phyloP scores from a whole-genome alignment of 2,797 vertebrate species.

The Spinus olivaceus region DNA sequence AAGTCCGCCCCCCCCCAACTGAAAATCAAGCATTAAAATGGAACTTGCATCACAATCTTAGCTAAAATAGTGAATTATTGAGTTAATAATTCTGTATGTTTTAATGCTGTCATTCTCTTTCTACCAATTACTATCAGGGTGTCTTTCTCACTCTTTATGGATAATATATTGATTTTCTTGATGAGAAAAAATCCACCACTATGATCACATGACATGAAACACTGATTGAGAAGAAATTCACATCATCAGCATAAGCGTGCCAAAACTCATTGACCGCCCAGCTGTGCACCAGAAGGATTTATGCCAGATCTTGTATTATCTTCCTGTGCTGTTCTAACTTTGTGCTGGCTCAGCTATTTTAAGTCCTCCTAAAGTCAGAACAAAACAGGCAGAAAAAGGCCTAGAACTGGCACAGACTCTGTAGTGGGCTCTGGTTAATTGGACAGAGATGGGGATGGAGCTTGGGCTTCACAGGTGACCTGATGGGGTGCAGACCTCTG shows the following conservation, averaged over 20 bases:
- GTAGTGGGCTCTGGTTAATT: neutral
- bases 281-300: neutral
- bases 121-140: neutral
- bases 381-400: neutral
- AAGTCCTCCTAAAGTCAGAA: neutral
- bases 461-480: fast-evolving
- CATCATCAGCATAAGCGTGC: neutral
- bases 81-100: neutral
- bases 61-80: neutral
- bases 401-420: neutral
- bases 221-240: neutral
- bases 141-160: neutral
- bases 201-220: neutral
- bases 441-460: neutral
- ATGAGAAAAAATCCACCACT: neutral
- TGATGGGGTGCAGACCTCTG: neutral
- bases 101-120: neutral
- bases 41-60: neutral
- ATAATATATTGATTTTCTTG: neutral
- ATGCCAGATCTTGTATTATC: neutral
- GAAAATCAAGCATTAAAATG: neutral
- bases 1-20: neutral
- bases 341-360: neutral
- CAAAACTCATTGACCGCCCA: neutral
- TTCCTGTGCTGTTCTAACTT: neutral